phyloP scores from a whole-genome alignment of 1,140 invertebrate species.

The Teleopsis dalmanni region DNA sequence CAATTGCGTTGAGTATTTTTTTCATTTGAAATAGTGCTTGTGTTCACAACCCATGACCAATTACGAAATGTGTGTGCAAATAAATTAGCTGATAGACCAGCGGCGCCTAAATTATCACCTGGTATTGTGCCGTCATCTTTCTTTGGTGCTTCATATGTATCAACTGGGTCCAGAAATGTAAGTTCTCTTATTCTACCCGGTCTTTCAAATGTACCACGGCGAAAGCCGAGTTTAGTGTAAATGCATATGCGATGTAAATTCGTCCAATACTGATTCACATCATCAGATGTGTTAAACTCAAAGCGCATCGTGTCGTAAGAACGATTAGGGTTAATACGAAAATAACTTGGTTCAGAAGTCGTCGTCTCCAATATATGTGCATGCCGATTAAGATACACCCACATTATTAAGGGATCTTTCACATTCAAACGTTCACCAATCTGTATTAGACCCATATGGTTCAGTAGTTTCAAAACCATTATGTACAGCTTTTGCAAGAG shows the following conservation, averaged over 20 bases:
- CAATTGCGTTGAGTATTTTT: not conserved
- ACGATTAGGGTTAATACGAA: conserved; percentile 51
- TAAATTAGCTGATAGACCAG: conserved; percentile 62
- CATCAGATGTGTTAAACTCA: conserved; percentile 49
- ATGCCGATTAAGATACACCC: conserved; percentile 59
- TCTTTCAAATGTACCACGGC: conserved; percentile 9
- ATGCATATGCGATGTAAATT: conserved; percentile 61
- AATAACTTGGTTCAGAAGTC: conserved; percentile 55
- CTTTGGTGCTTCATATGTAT: conserved; percentile 23
- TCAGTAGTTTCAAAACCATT: conserved; percentile 51
- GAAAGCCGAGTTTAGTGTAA: conserved; percentile 56
- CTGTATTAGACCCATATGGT: conserved; percentile 63
- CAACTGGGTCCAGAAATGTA: conserved; percentile 19
- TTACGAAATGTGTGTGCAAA: conserved; percentile 63
- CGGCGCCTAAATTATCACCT: conserved; percentile 64
- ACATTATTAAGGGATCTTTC: conserved; percentile 59
- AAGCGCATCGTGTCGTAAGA: conserved; percentile 52
- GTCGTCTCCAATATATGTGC: conserved; percentile 64
- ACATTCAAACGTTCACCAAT: conserved; percentile 48
- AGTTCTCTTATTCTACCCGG: conserved; percentile 11
- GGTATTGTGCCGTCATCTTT: conserved; percentile 52
- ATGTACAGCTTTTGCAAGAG: conserved; percentile 60
- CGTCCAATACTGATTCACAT: conserved; percentile 66
- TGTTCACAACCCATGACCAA: conserved; percentile 49
- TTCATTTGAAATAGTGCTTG: conserved; percentile 11